Evolutionary conservation across 1,140 invertebrate species (phyloP).

Genomic region (Mercenaria mercenaria): DNA sequence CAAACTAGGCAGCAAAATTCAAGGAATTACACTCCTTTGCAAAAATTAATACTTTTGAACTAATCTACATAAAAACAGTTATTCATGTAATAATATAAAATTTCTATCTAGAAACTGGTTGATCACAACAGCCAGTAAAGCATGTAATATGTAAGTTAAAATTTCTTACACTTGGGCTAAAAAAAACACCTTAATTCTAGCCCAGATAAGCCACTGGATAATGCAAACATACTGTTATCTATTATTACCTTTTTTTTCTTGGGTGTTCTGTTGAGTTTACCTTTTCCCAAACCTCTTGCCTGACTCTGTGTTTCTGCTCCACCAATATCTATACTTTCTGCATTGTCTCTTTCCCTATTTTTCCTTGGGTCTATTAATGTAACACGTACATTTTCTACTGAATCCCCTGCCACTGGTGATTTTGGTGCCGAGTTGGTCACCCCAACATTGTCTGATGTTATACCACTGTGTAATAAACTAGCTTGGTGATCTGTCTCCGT

Average conservation of each 20-base stretch:
- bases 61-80: no score
- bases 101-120: no score
- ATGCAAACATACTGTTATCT: no score
- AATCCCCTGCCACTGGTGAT: neutral
- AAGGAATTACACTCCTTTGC: no score
- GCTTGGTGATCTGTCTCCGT: neutral
- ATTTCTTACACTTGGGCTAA: no score
- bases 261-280: neutral
- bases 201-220: no score
- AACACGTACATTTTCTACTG: neutral
- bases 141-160: no score
- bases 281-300: neutral
- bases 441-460: conserved; percentile 43
- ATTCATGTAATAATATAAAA: no score
- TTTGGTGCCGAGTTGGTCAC: neutral
- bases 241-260: conserved; percentile 7
- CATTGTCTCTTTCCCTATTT: neutral
- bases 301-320: neutral
- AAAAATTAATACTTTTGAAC: no score
- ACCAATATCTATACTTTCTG: neutral
- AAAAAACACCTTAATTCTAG: no score
- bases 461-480: conserved; percentile 29
- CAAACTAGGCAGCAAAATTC: no score
- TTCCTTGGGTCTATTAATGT: neutral
- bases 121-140: no score